Conservation (phyloP, 1,140 invertebrate genomes). For the Lamellibrachia luymesi region DNA sequence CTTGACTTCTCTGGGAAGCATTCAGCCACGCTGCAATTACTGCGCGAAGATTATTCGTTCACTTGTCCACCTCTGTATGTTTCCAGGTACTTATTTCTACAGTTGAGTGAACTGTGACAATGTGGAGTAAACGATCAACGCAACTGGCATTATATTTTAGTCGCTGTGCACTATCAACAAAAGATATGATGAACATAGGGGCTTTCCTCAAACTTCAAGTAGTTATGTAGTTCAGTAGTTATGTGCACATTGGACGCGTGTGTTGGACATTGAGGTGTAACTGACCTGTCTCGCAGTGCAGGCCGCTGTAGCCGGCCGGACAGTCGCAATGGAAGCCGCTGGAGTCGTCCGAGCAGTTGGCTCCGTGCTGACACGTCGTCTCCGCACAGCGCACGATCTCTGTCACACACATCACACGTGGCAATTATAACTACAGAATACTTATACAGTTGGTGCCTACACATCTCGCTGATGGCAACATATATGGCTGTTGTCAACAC, state of each 20-base stretch:
- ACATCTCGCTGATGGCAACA: not conserved
- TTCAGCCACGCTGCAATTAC: too few relatives aligned
- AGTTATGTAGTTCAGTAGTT: not conserved
- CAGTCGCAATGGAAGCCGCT: not conserved
- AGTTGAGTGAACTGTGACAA: too few relatives aligned
- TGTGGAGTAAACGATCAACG: too few relatives aligned
- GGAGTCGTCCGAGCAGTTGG: not conserved
- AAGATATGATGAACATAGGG: too few relatives aligned
- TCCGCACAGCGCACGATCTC: not conserved
- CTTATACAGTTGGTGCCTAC: not conserved
- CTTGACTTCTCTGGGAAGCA: too few relatives aligned
- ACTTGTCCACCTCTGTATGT: too few relatives aligned
- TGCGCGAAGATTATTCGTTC: too few relatives aligned
- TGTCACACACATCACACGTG: not conserved
- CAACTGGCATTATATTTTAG: too few relatives aligned
- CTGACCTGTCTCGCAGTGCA: not conserved
- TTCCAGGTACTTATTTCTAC: too few relatives aligned
- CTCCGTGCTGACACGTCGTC: not conserved
- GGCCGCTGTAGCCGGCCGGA: not conserved
- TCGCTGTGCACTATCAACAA: too few relatives aligned
- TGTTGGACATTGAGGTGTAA: not conserved
- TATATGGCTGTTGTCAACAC: too few relatives aligned
- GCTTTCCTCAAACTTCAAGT: too few relatives aligned
- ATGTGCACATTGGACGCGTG: not conserved
- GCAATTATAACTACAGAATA: not conserved